phyloP scores from a whole-genome alignment of 2,113 vertebrate species.

The Alectura lathami region DNA sequence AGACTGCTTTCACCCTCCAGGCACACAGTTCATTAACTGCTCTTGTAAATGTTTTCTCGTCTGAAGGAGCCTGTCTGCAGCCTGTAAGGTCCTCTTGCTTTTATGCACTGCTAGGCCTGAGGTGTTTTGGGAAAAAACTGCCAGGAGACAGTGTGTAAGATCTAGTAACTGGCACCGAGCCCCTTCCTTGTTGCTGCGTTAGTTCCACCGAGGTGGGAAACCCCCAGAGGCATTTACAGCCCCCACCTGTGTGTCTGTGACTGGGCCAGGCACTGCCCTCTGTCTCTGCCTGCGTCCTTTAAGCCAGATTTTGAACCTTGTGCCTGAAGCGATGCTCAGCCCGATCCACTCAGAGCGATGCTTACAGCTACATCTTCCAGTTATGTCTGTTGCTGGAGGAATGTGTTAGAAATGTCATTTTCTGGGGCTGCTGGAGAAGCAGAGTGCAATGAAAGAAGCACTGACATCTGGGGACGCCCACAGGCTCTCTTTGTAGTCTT shows the following conservation, averaged over 20 bases:
- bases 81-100: neutral
- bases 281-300: neutral
- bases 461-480: neutral
- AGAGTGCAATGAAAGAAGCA: neutral
- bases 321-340: neutral
- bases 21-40: neutral
- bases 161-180: neutral
- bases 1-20: neutral
- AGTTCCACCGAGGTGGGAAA: neutral
- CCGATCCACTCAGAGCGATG: neutral
- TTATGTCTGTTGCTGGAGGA: neutral
- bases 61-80: neutral
- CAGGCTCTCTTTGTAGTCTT: neutral
- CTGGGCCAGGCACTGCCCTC: neutral
- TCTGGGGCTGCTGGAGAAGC: neutral
- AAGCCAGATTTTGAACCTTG: neutral
- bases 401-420: neutral
- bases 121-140: neutral
- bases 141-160: neutral
- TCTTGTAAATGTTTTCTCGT: neutral
- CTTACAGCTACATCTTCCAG: neutral
- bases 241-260: neutral
- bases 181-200: neutral
- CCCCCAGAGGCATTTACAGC: neutral
- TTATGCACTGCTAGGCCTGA: neutral